A percentile compares a stretch with the other conserved stretches of the same genome.
Evolutionary conservation across 2,888 invertebrate species (phyloP).

Genomic region (Leptinotarsa haldemani): DNA sequence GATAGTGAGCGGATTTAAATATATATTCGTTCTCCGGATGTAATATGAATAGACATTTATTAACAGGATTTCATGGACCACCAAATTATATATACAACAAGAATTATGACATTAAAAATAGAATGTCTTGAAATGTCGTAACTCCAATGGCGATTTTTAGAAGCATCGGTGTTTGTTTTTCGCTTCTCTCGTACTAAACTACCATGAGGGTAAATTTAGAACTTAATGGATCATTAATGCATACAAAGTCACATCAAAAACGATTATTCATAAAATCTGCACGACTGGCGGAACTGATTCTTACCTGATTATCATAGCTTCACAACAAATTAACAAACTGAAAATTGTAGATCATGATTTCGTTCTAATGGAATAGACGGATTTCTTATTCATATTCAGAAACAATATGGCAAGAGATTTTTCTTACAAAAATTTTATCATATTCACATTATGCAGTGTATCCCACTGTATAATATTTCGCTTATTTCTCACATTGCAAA

Average conservation of each 20-base stretch:
- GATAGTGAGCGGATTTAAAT: conserved; percentile 9
- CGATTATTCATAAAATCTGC: too few relatives aligned
- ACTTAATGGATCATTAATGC: conserved; percentile 51
- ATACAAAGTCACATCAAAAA: background rate
- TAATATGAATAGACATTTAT: conserved; percentile 33
- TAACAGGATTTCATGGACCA: conserved; percentile 32
- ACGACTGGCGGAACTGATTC: too few relatives aligned
- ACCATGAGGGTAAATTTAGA: conserved; percentile 49
- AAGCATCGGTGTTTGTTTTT: conserved; percentile 51
- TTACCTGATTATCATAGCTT: too few relatives aligned
- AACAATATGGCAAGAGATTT: too few relatives aligned
- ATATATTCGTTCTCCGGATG: conserved; percentile 22
- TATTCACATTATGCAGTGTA: too few relatives aligned
- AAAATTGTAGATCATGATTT: too few relatives aligned
- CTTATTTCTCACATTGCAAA: too few relatives aligned
- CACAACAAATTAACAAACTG: too few relatives aligned
- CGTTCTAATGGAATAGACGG: too few relatives aligned
- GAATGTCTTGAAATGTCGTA: conserved; percentile 53
- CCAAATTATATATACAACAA: conserved; percentile 44
- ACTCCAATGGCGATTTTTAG: conserved; percentile 52
- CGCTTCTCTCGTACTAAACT: conserved; percentile 50
- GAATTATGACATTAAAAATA: conserved; percentile 50
- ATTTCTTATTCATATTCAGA: too few relatives aligned
- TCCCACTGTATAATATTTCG: too few relatives aligned
- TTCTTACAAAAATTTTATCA: too few relatives aligned